Evolutionary conservation across 2,888 invertebrate genomes (phyloP), one percentile per base, ranked within the genome.

Genomic region (Choreutis nemorana): DNA sequence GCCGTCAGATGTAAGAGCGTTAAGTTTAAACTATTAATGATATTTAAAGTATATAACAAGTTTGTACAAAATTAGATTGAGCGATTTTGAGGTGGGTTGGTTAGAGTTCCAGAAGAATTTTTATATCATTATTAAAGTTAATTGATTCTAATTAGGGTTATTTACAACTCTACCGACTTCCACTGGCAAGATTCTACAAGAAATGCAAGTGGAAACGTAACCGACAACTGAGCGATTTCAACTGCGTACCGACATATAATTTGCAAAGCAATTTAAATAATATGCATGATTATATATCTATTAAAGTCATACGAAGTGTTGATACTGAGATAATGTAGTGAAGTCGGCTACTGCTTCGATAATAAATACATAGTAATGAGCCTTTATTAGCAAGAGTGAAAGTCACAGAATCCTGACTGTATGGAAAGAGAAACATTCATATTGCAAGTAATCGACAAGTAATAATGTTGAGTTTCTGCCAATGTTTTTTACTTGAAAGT

Each of bases 201-300:
- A 67, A 70, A 67, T 60, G 58, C 61, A 60, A 64, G 54, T 67
- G 50, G 55, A 64, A 71, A 73, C 62, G 53, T 58, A 65, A 62
- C 64, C 62, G 66, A 71, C 72, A 64, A 60, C 62, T 61, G 66
- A 66, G 57, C 64, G 60, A 53, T 55, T 65, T 58, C 54, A 62
- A 59, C 66, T 60, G 63, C 55, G 61, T 65, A 63, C 70, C 56
- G 63, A 64, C 62, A 39, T 73, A 56, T 70, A 75, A 75, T 75
- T 75, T 75, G 73, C 72, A 73, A 64, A 48, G 68, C 72, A 73
- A 77, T 75, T 77, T 77, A 65, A 73, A 75, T 77, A 77, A 75
- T 77, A 65, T 63, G 61, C 66, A 70, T 75, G 62, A 73, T 73
- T 71, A 73, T 65, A 68, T 72, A 72, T 75, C 72, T 72, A 75